Conservation (phyloP, 1,140 invertebrate species). For the Oedothorax gibbosus region DNA sequence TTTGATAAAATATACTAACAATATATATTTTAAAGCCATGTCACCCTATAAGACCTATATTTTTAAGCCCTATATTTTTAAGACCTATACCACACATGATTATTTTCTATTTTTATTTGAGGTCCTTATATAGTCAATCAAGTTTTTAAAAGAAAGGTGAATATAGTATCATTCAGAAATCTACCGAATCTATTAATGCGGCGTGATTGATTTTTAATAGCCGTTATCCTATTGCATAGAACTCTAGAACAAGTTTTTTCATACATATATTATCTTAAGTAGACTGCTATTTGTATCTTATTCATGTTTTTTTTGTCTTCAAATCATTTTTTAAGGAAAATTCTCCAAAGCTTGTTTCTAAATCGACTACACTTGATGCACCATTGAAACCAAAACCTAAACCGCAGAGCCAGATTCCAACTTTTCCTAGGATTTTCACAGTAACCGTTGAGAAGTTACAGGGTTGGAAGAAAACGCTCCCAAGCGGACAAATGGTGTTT, state of each 20-base stretch:
- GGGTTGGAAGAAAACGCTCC: slow-evolving; percentile 19
- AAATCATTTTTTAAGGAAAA: neutral
- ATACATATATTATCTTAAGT: no score
- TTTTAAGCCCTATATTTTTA: no score
- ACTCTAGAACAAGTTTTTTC: no score
- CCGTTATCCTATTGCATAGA: no score
- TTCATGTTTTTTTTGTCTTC: no score
- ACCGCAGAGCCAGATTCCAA: neutral
- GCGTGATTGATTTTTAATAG: no score
- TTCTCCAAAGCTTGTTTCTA: neutral
- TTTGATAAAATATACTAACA: no score
- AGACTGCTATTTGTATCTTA: no score
- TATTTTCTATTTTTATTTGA: neutral
- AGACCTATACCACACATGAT: neutral
- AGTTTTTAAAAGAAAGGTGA: no score
- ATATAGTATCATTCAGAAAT: no score
- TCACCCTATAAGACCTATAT: neutral
- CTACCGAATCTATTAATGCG: no score
- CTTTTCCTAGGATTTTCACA: slow-evolving; percentile 35
- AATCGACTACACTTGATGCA: slow-evolving; percentile 8
- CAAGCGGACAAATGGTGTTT: slow-evolving; percentile 13
- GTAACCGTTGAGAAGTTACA: slow-evolving; percentile 37
- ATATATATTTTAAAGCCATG: no score
- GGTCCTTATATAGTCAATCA: neutral
- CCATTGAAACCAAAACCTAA: neutral